Percentiles rank a stretch among this genome's conserved stretches.
Conservation (phyloP, 2,888 invertebrate species). For the Melikaiella ostensackeni region DNA sequence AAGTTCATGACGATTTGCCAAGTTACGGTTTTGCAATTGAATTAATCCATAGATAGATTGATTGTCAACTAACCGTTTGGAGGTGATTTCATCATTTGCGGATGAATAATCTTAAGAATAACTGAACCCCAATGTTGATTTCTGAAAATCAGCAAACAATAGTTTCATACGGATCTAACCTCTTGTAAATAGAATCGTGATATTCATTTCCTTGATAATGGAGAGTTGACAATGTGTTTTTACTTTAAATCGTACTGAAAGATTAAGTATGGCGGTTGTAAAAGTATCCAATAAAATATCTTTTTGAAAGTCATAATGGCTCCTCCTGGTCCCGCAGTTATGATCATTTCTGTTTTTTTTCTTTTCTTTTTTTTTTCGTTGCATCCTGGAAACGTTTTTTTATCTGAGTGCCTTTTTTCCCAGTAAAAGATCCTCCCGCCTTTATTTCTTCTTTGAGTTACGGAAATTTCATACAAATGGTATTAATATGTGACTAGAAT, state of each 20-base stretch:
- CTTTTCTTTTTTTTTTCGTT: not conserved
- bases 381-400: not conserved
- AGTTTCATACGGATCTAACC: not conserved
- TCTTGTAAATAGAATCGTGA: constrained; percentile 6
- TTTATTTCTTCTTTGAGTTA: constrained; percentile 22
- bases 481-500: constrained; percentile 5
- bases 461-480: not conserved
- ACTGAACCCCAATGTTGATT: not conserved
- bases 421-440: not conserved
- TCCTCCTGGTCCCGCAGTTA: constrained; percentile 1
- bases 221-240: not conserved
- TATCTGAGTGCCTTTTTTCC: not conserved
- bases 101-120: not conserved
- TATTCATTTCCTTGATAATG: not conserved
- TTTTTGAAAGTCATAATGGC: not conserved
- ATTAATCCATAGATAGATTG: constrained; percentile 28
- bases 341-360: not conserved
- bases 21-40: constrained; percentile 34
- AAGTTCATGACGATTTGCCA: constrained; percentile 43
- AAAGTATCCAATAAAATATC: not conserved
- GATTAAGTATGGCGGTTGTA: not conserved
- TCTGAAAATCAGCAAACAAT: not conserved
- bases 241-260: not conserved
- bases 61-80: not conserved
- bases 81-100: constrained; percentile 8